A percentile compares a stretch with the other conserved stretches of the same genome.
phyloP scores from a whole-genome alignment of 2,888 invertebrate genomes.

The Phalangium opilio region DNA sequence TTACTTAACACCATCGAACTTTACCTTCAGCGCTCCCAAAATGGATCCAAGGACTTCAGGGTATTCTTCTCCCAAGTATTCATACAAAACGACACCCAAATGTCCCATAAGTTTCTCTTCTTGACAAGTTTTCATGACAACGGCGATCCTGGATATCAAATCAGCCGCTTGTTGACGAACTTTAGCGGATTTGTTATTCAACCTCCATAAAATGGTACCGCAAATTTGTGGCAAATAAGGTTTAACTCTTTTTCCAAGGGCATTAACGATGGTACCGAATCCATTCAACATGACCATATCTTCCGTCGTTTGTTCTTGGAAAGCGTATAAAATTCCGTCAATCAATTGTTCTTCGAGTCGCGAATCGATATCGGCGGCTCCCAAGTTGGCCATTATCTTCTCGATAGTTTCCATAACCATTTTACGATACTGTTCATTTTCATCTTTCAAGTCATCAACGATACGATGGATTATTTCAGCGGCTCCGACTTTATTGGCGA shows the following conservation, averaged over 20 bases:
- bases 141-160: constrained; percentile 91
- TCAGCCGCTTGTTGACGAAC: constrained; percentile 98
- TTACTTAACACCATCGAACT: no score
- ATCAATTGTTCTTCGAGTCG: constrained; percentile 96
- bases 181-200: constrained; percentile 99
- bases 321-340: constrained; percentile 97
- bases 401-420: constrained; percentile 99
- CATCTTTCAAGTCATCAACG: constrained; percentile 97
- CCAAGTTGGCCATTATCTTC: constrained; percentile 92
- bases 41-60: constrained; percentile 98
- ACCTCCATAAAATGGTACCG: constrained; percentile 97
- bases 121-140: constrained; percentile 99
- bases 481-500: constrained; percentile 99
- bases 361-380: constrained; percentile 95
- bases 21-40: constrained; percentile 88
- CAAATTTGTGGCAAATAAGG: constrained; percentile 98
- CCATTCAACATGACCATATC: constrained; percentile 99
- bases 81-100: constrained; percentile 95
- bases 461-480: constrained; percentile 97
- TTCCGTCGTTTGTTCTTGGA: constrained; percentile 99
- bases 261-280: constrained; percentile 97
- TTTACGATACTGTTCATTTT: constrained; percentile 97
- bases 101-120: constrained; percentile 99
- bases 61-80: constrained; percentile 98
- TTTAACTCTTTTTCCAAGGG: constrained; percentile 91